Evolutionary conservation across 2,797 vertebrate genomes (phyloP), one percentile per base, ranked within the genome.

Genomic region (Tauraco hartlaubi): DNA sequence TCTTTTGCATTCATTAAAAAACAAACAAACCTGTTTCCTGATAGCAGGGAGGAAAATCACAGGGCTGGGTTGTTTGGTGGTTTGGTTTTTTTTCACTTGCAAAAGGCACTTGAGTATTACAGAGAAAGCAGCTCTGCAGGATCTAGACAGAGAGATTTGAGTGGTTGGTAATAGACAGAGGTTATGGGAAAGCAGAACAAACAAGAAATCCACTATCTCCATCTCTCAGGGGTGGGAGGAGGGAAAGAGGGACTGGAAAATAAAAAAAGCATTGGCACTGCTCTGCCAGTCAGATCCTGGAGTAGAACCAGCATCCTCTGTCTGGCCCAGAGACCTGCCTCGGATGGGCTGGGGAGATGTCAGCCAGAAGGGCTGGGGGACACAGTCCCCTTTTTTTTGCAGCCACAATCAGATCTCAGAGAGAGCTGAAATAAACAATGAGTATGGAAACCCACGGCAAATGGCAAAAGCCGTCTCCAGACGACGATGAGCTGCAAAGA

Each of bases 21-120:
- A 95, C 89, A 97, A 97, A 96, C 94, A 87, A 97, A 83, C 88
- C 85, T 94, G 80, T 91, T 96, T 96, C 96, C 96, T 95, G 95
- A 79, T 76, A 79, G 79, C 85, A 85, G 68, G n/a, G 75, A 96
- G 88, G 77, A 95, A 95, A 96, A 96, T 94, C 94, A 90, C 80
- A 71, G 80, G 83, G 52, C 37, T 78, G 48, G 25, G 35, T 81
- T 76, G 83, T 79, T 95, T 86, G 25, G 51, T 51, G 25, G 10
- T 23, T 22, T 11, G 22, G n/a, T 35, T 15, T 35, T 58, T 68
- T 79, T 31, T 8, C 20, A 19, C 55, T 93, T 87, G 63, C 41
- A 72, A 87, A 91, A 96, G 61, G 49, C 78, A 90, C 71, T 95
- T 91, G 75, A 76, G 71, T 77, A 71, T 67, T 68, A 59, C 6